A percentile compares a stretch with the other conserved stretches of the same genome.
Evolutionary conservation across 2,113 vertebrate species (phyloP).

Genomic region (Phrynosoma platyrhinos): DNA sequence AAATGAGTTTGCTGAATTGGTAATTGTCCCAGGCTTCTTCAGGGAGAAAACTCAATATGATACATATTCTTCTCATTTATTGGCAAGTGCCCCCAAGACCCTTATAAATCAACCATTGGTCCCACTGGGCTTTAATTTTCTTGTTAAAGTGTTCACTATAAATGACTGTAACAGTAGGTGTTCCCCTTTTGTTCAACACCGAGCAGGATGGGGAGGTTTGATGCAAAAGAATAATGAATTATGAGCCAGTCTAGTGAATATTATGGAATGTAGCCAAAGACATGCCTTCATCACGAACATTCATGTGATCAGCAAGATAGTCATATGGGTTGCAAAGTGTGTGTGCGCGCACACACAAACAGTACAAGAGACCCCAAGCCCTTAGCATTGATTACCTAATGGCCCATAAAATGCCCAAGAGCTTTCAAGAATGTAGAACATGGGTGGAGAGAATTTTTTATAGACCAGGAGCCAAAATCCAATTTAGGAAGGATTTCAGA

Average conservation of each 20-base stretch:
- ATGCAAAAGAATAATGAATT: not conserved
- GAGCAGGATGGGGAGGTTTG: not conserved
- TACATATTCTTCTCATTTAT: conserved; percentile 34
- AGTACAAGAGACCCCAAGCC: not conserved
- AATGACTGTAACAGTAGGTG: conserved; percentile 39
- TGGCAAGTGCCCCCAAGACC: conserved; percentile 41
- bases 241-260: not conserved
- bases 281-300: not conserved
- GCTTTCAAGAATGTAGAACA: not conserved
- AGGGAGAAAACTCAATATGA: conserved; percentile 27
- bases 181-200: not conserved
- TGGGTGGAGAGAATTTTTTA: not conserved
- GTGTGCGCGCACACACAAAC: not conserved
- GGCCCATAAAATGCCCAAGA: conserved; percentile 24
- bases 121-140: conserved; percentile 43
- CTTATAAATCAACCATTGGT: conserved; percentile 44
- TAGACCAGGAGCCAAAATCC: not conserved
- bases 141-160: conserved; percentile 36
- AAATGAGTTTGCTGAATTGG: conserved; percentile 47
- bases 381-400: not conserved
- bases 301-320: conserved; percentile 11
- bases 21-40: conserved; percentile 46
- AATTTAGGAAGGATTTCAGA: not conserved
- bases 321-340: not conserved
- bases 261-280: not conserved